Evolutionary conservation across 2,797 vertebrate species (phyloP).

Genomic region (Pantherophis vulpinus): DNA sequence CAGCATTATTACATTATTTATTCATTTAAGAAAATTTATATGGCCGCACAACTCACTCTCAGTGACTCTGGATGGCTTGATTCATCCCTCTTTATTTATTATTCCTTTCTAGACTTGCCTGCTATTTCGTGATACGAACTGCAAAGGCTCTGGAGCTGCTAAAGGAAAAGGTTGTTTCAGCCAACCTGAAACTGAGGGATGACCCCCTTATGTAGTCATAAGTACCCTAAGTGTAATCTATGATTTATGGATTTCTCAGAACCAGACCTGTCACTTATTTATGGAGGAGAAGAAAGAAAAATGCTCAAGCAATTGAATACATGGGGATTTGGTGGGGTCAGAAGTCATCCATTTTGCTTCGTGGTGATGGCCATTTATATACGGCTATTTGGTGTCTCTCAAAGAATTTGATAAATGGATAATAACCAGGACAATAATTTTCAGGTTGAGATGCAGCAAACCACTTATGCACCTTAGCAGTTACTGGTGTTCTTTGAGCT

Average conservation of each 20-base stretch:
- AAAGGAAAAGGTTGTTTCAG: not conserved
- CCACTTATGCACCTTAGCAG: not conserved
- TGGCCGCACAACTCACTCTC: not conserved
- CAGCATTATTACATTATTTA: not conserved
- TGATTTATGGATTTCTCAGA: not conserved
- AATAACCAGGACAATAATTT: not conserved
- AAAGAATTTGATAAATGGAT: not conserved
- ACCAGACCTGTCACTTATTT: not conserved
- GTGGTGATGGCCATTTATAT: not conserved
- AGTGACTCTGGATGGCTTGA: not conserved
- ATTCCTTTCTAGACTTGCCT: not conserved
- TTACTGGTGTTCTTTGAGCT: not conserved
- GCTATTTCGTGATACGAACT: not conserved
- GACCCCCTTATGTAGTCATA: not conserved
- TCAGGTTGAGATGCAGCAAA: not conserved
- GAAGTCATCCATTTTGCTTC: not conserved
- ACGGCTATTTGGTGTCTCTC: not conserved
- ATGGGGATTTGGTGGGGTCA: not conserved
- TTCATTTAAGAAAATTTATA: not conserved
- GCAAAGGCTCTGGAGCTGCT: not conserved
- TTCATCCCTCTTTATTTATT: not conserved
- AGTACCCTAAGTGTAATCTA: not conserved
- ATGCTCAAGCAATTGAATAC: not conserved
- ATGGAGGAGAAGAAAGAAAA: not conserved
- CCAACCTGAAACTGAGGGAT: not conserved